Percentiles rank a stretch among this genome's conserved stretches.
These are phyloP conservation scores for Macrobrachium rosenbergii DNA, from an alignment of 1,140 invertebrate genomes.

Conservation along the genomic window DNA sequence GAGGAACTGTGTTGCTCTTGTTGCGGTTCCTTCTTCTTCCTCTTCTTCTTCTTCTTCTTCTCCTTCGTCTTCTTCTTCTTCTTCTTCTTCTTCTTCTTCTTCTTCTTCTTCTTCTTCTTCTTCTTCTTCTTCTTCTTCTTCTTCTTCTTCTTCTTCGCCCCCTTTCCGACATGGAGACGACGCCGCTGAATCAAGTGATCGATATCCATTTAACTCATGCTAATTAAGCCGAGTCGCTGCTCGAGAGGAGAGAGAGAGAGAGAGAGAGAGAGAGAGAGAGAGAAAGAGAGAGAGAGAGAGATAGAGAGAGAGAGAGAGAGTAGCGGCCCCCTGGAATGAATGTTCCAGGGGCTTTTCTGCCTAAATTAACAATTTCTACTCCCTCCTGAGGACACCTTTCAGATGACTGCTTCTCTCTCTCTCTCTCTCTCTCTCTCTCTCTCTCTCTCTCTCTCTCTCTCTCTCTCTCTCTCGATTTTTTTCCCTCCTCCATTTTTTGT, in stretches of 20 bases:
- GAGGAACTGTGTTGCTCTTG: too few relatives aligned
- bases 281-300: conserved; percentile 36
- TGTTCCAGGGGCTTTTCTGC: conserved; percentile 45
- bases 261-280: conserved; percentile 40
- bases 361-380: conserved; percentile 50
- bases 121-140: neutral
- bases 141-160: neutral
- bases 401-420: neutral
- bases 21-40: too few relatives aligned
- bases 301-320: conserved; percentile 34
- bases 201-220: conserved; percentile 64
- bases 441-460: neutral
- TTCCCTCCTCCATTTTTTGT: neutral
- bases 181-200: conserved; percentile 57
- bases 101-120: too few relatives aligned
- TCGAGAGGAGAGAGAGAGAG: conserved; percentile 59
- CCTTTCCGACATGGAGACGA: neutral
- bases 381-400: conserved; percentile 28
- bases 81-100: too few relatives aligned
- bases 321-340: conserved; percentile 43
- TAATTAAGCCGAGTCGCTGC: conserved; percentile 59
- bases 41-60: too few relatives aligned
- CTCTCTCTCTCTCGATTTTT: neutral
- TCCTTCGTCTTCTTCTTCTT: too few relatives aligned
- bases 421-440: neutral